These are phyloP conservation scores for Ibycter americanus DNA, from an alignment of 2,797 vertebrate genomes.

Conservation along the genomic window DNA sequence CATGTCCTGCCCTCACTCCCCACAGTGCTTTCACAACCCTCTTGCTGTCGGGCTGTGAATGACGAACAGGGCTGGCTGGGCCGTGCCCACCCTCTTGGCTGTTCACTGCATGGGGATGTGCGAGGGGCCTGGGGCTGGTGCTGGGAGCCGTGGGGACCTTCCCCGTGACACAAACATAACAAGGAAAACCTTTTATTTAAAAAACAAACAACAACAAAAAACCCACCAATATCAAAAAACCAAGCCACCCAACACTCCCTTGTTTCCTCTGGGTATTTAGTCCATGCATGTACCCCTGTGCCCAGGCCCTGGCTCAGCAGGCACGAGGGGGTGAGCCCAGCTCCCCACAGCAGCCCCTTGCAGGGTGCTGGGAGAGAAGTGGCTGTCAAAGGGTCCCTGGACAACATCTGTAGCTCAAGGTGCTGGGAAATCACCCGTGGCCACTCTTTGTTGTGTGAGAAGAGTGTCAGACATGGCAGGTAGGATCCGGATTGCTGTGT, in stretches of 20 bases:
- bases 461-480: neutral
- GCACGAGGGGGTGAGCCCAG: neutral
- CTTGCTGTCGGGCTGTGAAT: neutral
- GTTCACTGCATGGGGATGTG: neutral
- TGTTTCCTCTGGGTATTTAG: neutral
- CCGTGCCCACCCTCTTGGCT: accelerated
- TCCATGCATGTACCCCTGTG: accelerated
- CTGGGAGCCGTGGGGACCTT: neutral
- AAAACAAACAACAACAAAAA: neutral
- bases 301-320: neutral
- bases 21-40: accelerated
- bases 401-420: neutral
- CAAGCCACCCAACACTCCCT: accelerated
- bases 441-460: neutral
- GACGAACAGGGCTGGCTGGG: neutral
- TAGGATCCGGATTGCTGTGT: neutral
- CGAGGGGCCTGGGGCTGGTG: no score
- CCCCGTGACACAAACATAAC: neutral
- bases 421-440: neutral
- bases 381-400: neutral
- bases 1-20: neutral
- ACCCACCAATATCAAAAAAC: no score
- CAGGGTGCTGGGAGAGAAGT: neutral
- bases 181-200: neutral
- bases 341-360: neutral